Evolutionary conservation across 2,888 invertebrate genomes (phyloP).

Genomic region (Tenthredo distinguenda): DNA sequence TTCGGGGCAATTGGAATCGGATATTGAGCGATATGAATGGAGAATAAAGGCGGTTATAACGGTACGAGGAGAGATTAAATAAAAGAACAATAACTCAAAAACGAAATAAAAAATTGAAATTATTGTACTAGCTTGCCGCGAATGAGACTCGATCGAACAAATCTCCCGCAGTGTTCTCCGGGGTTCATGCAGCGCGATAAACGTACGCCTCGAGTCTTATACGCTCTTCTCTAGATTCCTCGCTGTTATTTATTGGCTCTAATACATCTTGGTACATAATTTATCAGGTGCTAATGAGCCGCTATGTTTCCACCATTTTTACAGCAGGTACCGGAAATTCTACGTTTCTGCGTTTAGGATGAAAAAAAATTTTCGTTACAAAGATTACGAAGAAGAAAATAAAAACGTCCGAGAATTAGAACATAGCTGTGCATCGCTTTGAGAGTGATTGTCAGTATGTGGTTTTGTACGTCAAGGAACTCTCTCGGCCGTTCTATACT

Average conservation of each 20-base stretch:
- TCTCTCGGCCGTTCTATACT: not conserved
- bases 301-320: not conserved
- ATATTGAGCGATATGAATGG: not conserved
- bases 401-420: not conserved
- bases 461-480: not conserved
- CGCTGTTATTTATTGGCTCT: conserved; percentile 19
- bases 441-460: not conserved
- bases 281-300: conserved; percentile 47
- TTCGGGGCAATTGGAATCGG: not conserved
- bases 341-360: not conserved
- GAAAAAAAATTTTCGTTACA: not conserved
- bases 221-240: conserved; percentile 1
- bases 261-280: conserved; percentile 28
- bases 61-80: not conserved
- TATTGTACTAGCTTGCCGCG: conserved; percentile 34
- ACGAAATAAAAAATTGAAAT: conserved; percentile 44
- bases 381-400: not conserved
- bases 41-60: not conserved
- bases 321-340: not conserved
- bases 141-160: conserved; percentile 31
- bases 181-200: conserved; percentile 36
- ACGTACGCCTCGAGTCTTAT: conserved; percentile 22
- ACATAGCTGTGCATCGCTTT: not conserved
- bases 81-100: conserved; percentile 5
- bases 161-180: conserved; percentile 41